Conservation (phyloP, 2,113 vertebrate genomes). For the Onychostruthus taczanowskii region DNA sequence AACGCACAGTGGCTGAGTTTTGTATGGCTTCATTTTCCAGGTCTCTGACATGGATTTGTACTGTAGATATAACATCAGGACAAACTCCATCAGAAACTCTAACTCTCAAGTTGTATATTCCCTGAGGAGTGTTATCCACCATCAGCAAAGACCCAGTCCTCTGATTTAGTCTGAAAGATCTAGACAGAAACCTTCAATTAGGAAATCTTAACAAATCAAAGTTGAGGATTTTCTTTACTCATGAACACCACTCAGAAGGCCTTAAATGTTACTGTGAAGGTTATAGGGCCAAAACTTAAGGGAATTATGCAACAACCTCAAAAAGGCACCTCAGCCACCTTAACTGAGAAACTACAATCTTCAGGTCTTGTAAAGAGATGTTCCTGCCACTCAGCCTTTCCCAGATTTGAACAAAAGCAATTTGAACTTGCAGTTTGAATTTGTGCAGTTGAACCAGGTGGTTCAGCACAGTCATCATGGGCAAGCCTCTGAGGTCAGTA, state of each 20-base stretch:
- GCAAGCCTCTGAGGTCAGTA: not conserved
- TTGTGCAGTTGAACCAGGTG: accelerated
- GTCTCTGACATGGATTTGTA: constrained; percentile 80
- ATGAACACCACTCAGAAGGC: not conserved
- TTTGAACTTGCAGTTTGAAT: no score
- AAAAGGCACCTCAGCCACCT: not conserved
- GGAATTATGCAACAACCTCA: not conserved
- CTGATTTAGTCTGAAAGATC: constrained; percentile 86
- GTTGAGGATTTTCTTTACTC: not conserved
- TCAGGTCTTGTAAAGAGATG: not conserved
- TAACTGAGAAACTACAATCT: not conserved
- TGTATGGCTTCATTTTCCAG: constrained; percentile 81
- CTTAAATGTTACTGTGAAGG: not conserved
- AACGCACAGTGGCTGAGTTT: constrained; percentile 81
- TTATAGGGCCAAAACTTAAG: not conserved
- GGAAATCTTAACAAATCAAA: not conserved
- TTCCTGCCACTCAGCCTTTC: not conserved
- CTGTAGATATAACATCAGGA: constrained; percentile 82
- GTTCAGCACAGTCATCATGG: not conserved
- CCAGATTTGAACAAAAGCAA: not conserved
- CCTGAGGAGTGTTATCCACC: constrained; percentile 79
- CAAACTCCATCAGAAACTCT: constrained; percentile 86
- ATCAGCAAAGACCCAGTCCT: constrained; percentile 85
- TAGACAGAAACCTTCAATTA: constrained; percentile 49
- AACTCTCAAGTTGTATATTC: constrained; percentile 81